These are phyloP conservation scores for Lutjanus campechanus DNA, from an alignment of 2,797 vertebrate genomes.

Conservation along the genomic window DNA sequence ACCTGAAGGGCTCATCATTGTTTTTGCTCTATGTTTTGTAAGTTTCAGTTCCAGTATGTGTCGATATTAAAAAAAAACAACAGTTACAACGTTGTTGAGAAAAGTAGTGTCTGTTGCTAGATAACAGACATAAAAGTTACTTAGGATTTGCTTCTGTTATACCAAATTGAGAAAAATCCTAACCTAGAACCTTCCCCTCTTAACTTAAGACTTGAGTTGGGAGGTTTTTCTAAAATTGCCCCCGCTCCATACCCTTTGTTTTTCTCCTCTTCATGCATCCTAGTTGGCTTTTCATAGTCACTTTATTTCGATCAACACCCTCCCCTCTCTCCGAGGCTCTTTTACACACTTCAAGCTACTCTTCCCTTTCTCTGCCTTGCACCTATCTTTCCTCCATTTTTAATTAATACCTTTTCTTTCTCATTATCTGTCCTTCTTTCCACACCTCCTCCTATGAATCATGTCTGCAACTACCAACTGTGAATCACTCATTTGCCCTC, in stretches of 20 bases:
- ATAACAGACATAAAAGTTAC: too few species aligned
- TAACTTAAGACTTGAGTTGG: too few species aligned
- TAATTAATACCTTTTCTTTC: constrained; percentile 48
- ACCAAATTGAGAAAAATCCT: too few species aligned
- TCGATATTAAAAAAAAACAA: too few species aligned
- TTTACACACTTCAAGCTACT: constrained; percentile 35
- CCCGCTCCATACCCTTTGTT: constrained; percentile 15
- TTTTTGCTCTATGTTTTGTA: too few species aligned
- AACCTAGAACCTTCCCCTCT: too few species aligned
- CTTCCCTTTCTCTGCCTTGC: constrained; percentile 29
- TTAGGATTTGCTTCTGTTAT: too few species aligned
- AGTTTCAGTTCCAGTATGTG: too few species aligned
- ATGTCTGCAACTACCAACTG: constrained; percentile 13
- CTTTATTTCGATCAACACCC: constrained; percentile 38
- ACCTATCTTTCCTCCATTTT: constrained; percentile 15
- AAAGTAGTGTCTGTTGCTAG: too few species aligned
- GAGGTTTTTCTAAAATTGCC: too few species aligned
- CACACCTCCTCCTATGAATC: constrained; percentile 27
- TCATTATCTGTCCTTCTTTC: constrained; percentile 12
- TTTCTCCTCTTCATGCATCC: constrained; percentile 4
- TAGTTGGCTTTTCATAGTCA: not conserved
- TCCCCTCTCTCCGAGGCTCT: not conserved
- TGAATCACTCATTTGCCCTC: constrained; percentile 30
- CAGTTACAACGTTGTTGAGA: too few species aligned
- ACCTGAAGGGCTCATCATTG: too few species aligned